A percentile compares a stretch with the other conserved stretches of the same genome.
phyloP scores from a whole-genome alignment of 2,113 vertebrate species.

The cattle (Bos taurus) region DNA sequence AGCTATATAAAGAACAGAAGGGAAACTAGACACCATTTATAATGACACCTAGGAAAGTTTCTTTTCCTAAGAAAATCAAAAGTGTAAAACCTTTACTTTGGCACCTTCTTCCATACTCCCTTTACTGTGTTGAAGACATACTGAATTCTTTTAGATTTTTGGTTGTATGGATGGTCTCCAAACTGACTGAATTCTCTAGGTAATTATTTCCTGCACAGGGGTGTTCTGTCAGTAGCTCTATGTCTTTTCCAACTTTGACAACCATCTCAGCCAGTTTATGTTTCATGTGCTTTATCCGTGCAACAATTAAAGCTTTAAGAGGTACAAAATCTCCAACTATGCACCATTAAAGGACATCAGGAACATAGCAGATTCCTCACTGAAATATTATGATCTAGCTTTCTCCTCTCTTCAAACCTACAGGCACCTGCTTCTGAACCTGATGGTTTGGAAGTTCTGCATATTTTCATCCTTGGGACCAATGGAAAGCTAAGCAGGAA shows the following conservation, averaged over 20 bases:
- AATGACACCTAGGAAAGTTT: not conserved
- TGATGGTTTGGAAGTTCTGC: not conserved
- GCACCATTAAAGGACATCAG: constrained; percentile 86
- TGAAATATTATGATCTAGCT: constrained; percentile 88
- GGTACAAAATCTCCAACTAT: constrained; percentile 89
- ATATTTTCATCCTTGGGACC: not conserved
- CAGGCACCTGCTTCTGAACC: not conserved
- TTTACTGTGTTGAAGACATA: constrained; percentile 78
- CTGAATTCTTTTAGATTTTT: constrained; percentile 86
- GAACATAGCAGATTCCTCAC: constrained; percentile 92
- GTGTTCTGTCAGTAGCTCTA: constrained; percentile 89
- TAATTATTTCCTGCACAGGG: constrained; percentile 83
- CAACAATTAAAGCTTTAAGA: constrained; percentile 87
- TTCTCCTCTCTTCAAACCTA: not conserved
- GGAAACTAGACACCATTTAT: not conserved
- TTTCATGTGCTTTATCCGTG: constrained; percentile 87
- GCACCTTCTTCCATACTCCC: not conserved
- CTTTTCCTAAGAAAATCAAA: constrained; percentile 12
- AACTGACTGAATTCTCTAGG: constrained; percentile 82
- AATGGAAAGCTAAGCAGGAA: not conserved
- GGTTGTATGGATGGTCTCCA: constrained; percentile 75
- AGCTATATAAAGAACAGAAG: not conserved
- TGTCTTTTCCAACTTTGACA: constrained; percentile 89
- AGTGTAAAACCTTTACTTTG: not conserved
- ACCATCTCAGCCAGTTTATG: constrained; percentile 91